phyloP scores from a whole-genome alignment of 2,888 invertebrate genomes.

The Escarpia spicata region DNA sequence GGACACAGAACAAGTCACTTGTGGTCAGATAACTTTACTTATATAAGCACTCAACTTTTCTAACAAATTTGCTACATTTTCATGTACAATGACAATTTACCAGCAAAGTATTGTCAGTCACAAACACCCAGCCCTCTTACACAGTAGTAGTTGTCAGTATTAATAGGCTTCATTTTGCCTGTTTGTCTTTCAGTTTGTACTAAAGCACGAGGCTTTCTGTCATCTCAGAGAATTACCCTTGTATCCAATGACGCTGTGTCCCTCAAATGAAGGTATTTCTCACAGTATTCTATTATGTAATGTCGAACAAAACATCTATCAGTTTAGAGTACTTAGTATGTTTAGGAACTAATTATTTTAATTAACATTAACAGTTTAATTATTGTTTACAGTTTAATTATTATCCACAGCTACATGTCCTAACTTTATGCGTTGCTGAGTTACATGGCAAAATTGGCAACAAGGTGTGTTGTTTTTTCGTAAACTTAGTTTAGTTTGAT shows the following conservation, averaged over 20 bases:
- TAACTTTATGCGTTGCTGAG: no score
- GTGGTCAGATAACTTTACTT: background rate
- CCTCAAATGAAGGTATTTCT: slow-evolving; percentile 67
- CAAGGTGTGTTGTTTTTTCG: no score
- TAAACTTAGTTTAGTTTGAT: no score
- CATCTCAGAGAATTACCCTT: slow-evolving; percentile 75
- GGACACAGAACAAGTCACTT: no score
- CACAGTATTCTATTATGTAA: background rate
- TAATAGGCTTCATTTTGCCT: background rate
- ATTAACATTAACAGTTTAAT: no score
- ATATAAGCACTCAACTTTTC: background rate
- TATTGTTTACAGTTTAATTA: no score
- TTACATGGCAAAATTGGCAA: no score
- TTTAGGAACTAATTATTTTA: no score
- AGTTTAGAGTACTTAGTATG: background rate
- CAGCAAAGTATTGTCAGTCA: background rate
- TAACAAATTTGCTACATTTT: background rate
- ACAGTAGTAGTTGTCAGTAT: background rate
- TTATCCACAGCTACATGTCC: no score
- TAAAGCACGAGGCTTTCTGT: slow-evolving; percentile 77
- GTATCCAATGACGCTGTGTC: slow-evolving; percentile 77
- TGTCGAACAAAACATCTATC: background rate
- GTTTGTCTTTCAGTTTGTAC: slow-evolving; percentile 69
- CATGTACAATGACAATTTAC: no score
- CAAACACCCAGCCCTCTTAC: background rate